Evolutionary conservation across 2,888 invertebrate genomes (phyloP), one percentile per base, ranked within the genome.

Genomic region (Pristionchus entomophagus): DNA sequence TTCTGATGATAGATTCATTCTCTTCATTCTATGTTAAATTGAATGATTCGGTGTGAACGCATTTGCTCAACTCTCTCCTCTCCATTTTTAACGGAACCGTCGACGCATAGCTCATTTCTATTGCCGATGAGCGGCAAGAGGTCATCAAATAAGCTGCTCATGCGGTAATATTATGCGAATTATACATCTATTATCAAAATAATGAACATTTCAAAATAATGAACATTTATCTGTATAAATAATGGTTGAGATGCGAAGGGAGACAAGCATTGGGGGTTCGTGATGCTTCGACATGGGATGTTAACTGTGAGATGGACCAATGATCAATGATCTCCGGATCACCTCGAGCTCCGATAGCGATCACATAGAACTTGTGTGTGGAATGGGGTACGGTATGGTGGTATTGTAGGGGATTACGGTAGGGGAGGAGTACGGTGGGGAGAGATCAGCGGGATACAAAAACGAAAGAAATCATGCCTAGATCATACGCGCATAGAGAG

Each of bases 401-500:
- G 35, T n/a, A 65, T 59, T 10, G 62, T 45, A 45, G 14, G n/a
- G 59, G 59, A 26, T 10, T 62, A 62, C 65, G 65, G 65, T 65
- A 65, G 35, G 62, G n/a, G 65, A 17, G 32, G 29, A 6, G 32
- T 59, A 59, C 26, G 56, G 35, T 14, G 35, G 19, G 65, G n/a
- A 73, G 73, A 73, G 73, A 73, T 73, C 73, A 73, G 41, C 73
- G 73, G 73, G 73, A 26, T 22, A 56, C 22, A 26, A 59, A 29
- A 5, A 62, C 1, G 73, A 73, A 73, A 73, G 73, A 73, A 73
- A 73, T 73, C 73, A 73, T 73, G 73, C 73, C 73, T 73, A 73
- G 73, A 45, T 73, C 73, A 73, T 73, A 73, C 73, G 73, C 73
- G 73, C 73, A 73, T 73, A n/a, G n/a, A 45, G 45, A 73, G 29